These are phyloP conservation scores for Euthynnus affinis DNA, from an alignment of 2,797 vertebrate species.

Conservation along the genomic window DNA sequence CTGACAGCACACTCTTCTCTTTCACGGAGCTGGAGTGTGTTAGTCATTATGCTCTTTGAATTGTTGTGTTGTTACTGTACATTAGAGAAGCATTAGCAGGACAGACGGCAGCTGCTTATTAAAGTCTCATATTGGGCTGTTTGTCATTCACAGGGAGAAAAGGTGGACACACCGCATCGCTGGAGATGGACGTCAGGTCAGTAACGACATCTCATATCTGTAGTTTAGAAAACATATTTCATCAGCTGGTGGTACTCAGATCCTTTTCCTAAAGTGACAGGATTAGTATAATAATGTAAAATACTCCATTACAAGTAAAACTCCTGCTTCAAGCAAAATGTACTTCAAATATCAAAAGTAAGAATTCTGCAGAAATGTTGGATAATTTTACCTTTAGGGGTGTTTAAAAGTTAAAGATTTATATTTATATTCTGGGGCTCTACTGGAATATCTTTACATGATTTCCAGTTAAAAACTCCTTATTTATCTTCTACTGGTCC, in stretches of 20 bases:
- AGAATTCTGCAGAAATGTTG: not conserved
- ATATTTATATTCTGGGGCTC: not conserved
- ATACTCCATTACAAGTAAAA: not conserved
- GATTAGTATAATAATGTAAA: not conserved
- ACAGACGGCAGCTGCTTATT: not conserved
- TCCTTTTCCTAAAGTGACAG: not conserved
- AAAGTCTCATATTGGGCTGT: conserved; percentile 21
- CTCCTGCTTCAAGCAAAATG: not conserved
- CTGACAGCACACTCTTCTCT: not conserved
- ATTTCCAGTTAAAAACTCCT: too few species aligned
- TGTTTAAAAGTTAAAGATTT: not conserved
- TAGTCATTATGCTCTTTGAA: not conserved
- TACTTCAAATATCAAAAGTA: not conserved
- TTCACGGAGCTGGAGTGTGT: not conserved
- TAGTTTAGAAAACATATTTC: not conserved
- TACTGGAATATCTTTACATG: too few species aligned
- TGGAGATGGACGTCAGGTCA: conserved; percentile 60
- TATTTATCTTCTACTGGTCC: too few species aligned
- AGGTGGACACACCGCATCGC: not conserved
- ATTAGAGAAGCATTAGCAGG: conserved; percentile 5
- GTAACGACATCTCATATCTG: conserved; percentile 19
- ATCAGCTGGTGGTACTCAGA: not conserved
- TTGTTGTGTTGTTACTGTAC: not conserved
- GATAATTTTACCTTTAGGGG: too few species aligned
- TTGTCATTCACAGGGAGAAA: conserved; percentile 49